Percentiles rank a stretch among this genome's conserved stretches.
These are phyloP conservation scores for Drosophila koepferae DNA, from an alignment of 2,888 invertebrate genomes.

Conservation along the genomic window DNA sequence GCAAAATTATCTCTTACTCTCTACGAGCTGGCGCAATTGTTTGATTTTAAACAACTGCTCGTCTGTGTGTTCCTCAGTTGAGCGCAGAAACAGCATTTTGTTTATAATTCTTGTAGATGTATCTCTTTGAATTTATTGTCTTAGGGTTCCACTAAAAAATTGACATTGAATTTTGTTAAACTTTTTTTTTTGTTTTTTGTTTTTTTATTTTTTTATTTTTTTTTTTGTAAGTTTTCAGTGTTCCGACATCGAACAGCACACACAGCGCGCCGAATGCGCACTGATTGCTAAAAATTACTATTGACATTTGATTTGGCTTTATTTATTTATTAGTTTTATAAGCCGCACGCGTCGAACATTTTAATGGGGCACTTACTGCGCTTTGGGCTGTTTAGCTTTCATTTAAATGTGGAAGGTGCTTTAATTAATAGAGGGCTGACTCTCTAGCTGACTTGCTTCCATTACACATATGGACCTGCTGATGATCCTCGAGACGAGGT, in stretches of 20 bases:
- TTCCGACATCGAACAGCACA: conserved; percentile 52
- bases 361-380: conserved; percentile 41
- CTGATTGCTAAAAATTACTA: conserved; percentile 47
- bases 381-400: conserved; percentile 8
- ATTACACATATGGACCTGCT: not conserved
- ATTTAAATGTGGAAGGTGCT: conserved; percentile 25
- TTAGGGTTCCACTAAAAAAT: conserved; percentile 1
- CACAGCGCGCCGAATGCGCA: conserved; percentile 45
- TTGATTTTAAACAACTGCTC: conserved; percentile 71
- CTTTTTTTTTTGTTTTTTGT: not conserved
- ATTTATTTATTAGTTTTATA: conserved; percentile 53
- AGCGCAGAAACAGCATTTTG: conserved; percentile 62
- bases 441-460: conserved; percentile 1
- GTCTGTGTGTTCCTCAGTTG: conserved; percentile 57
- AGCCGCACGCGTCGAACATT: conserved; percentile 50
- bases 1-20: conserved; percentile 58
- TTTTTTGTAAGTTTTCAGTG: conserved; percentile 21
- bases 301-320: conserved; percentile 42
- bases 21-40: conserved; percentile 69
- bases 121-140: not conserved
- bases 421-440: conserved; percentile 1
- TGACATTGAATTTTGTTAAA: conserved; percentile 11
- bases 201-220: not conserved
- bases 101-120: conserved; percentile 17
- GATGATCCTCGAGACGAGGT: not conserved